A percentile compares a stretch with the other conserved stretches of the same genome.
Evolutionary conservation across 2,888 invertebrate genomes (phyloP).

Genomic region (Dexiosoma caninum): DNA sequence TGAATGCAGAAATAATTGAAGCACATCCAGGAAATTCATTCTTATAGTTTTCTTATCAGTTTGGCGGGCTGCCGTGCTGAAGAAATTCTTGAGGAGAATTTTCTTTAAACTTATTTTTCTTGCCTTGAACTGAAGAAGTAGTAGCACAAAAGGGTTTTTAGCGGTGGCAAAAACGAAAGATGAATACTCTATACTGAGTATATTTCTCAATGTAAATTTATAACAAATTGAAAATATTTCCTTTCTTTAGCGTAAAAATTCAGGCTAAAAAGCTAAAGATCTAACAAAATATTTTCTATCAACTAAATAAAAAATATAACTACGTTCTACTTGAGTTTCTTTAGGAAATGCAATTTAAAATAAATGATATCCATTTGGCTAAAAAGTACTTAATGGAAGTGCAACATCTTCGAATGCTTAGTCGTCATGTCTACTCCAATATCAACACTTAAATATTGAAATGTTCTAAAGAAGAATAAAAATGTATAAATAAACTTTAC

Average conservation of each 20-base stretch:
- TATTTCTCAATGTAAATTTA: background rate
- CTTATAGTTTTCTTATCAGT: slow-evolving; percentile 62
- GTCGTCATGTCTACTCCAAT: slow-evolving; percentile 42
- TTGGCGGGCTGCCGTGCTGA: slow-evolving; percentile 50
- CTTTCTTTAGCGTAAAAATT: background rate
- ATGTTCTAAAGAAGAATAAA: slow-evolving; percentile 15
- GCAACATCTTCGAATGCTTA: slow-evolving; percentile 18
- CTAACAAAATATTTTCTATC: too few relatives aligned
- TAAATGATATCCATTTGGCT: slow-evolving; percentile 15
- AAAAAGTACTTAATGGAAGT: slow-evolving; percentile 18
- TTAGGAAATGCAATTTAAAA: background rate
- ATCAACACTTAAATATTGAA: slow-evolving; percentile 58
- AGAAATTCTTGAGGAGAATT: slow-evolving; percentile 17
- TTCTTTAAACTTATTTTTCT: slow-evolving; percentile 21
- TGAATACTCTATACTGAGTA: background rate
- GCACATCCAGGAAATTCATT: slow-evolving; percentile 63
- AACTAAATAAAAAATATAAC: slow-evolving; percentile 1
- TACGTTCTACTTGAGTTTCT: slow-evolving; percentile 9
- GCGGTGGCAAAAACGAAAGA: background rate
- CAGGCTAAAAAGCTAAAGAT: too few relatives aligned
- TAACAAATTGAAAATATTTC: background rate
- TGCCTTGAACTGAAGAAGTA: too few relatives aligned
- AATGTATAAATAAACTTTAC: slow-evolving; percentile 19
- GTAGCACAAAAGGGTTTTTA: too few relatives aligned
- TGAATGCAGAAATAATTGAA: slow-evolving; percentile 60